Percentiles rank a stretch among this genome's conserved stretches.
These are phyloP conservation scores for Eupeodes corollae DNA, from an alignment of 1,140 invertebrate species.

Conservation along the genomic window DNA sequence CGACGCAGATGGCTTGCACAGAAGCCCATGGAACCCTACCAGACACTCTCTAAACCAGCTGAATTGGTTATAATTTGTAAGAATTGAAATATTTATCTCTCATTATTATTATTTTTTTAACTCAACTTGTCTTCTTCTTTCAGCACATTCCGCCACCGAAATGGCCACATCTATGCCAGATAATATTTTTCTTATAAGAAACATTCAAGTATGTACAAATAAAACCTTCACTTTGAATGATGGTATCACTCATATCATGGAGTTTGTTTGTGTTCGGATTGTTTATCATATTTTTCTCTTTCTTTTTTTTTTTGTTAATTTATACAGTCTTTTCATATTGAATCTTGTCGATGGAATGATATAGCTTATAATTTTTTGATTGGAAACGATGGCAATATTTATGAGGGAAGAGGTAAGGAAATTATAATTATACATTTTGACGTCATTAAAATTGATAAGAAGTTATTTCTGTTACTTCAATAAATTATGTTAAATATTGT, in stretches of 20 bases:
- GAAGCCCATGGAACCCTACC: constrained; percentile 22
- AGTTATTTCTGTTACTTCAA: too few species aligned
- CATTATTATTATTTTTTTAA: not conserved
- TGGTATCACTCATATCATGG: not conserved
- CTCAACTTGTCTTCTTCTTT: constrained; percentile 6
- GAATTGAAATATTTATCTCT: constrained; percentile 4
- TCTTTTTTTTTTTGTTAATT: not conserved
- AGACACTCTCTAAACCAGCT: constrained; percentile 19
- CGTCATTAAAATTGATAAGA: too few species aligned
- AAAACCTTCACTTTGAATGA: not conserved
- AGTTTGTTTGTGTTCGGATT: not conserved
- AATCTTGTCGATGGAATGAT: constrained; percentile 42
- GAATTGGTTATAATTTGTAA: constrained; percentile 35
- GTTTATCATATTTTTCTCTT: not conserved
- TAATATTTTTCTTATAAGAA: constrained; percentile 35
- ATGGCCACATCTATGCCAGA: constrained; percentile 35
- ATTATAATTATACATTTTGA: not conserved
- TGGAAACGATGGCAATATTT: constrained; percentile 52
- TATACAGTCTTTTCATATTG: constrained; percentile 45
- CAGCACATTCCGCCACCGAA: constrained; percentile 40
- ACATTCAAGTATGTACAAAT: constrained; percentile 32
- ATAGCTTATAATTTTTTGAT: constrained; percentile 55
- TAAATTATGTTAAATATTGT: not conserved
- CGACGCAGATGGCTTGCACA: constrained; percentile 34
- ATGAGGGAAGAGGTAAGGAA: constrained; percentile 47